phyloP scores from a whole-genome alignment of 2,113 vertebrate species.

The Ornithorhynchus anatinus region DNA sequence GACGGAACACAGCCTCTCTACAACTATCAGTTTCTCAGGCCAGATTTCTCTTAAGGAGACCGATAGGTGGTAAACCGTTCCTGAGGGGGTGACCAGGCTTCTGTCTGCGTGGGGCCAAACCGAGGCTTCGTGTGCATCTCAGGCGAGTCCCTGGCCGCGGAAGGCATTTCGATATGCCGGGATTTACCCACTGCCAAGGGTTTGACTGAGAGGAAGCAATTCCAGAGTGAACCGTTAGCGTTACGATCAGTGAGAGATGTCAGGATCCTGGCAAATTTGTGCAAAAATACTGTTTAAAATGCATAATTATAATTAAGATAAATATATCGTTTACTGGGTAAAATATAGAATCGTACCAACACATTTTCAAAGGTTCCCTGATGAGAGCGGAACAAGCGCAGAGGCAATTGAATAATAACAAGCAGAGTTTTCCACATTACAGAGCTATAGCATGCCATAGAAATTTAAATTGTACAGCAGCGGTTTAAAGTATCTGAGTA shows the following conservation, averaged over 20 bases:
- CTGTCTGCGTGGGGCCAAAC: too few relatives aligned
- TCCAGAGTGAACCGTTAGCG: neutral
- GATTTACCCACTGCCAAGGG: neutral
- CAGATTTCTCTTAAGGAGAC: neutral
- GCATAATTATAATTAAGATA: neutral
- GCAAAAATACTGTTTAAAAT: neutral
- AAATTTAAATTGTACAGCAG: neutral
- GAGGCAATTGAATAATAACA: neutral
- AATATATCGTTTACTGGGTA: neutral
- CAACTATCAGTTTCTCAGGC: too few relatives aligned
- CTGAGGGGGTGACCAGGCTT: too few relatives aligned
- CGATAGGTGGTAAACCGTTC: rapidly evolving
- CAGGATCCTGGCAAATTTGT: neutral
- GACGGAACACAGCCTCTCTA: too few relatives aligned
- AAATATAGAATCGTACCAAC: neutral
- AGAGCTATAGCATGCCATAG: neutral
- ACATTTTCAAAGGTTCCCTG: neutral
- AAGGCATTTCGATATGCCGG: neutral
- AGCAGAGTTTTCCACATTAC: neutral
- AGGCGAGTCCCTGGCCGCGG: neutral
- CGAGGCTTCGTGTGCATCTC: too few relatives aligned
- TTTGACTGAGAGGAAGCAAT: too few relatives aligned
- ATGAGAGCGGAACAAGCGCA: neutral
- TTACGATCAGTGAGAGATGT: rapidly evolving
- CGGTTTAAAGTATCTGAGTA: slow-evolving; percentile 25